Conservation (phyloP, 2,113 vertebrate species). For the Xenus cinereus region DNA sequence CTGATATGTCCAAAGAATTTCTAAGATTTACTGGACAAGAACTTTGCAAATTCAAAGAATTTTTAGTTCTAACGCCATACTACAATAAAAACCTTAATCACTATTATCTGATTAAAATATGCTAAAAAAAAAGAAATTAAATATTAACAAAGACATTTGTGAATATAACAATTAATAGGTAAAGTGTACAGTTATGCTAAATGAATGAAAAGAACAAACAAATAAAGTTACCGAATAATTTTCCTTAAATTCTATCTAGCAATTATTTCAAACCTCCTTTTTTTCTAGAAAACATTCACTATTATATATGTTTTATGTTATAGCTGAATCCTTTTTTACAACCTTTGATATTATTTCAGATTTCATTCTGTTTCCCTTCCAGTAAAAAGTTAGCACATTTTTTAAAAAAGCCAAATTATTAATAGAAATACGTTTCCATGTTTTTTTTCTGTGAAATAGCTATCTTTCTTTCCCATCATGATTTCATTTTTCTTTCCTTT, state of each 20-base stretch:
- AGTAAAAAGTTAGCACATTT: neutral
- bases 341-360: neutral
- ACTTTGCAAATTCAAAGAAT: neutral
- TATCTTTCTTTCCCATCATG: neutral
- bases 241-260: neutral
- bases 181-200: neutral
- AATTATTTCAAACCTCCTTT: neutral
- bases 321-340: neutral
- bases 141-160: neutral
- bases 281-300: neutral
- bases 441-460: neutral
- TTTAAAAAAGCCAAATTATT: neutral
- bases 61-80: neutral
- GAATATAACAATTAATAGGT: neutral
- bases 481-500: constrained; percentile 1
- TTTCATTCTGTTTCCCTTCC: neutral
- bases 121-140: neutral
- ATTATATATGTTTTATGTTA: neutral
- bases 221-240: neutral
- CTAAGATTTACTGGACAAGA: neutral
- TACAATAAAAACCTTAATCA: neutral
- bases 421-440: neutral
- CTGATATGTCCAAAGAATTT: neutral
- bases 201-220: neutral
- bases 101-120: neutral